Conservation (phyloP, 2,888 invertebrate species). For the Apamea crenata region DNA sequence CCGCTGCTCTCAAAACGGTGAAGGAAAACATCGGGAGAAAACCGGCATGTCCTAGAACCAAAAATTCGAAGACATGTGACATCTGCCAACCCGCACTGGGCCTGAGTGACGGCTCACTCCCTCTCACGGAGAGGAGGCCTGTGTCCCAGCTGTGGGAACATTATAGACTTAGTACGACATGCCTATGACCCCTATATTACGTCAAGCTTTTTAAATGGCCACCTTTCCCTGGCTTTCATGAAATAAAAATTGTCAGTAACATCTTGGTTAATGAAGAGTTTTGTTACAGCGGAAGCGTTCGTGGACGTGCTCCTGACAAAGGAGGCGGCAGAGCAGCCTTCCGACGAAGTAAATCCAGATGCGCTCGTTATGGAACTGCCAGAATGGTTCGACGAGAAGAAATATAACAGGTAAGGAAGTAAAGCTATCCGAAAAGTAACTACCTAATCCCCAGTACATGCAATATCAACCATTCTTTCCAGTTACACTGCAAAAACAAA, state of each 20-base stretch:
- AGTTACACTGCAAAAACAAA: background rate
- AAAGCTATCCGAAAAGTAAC: background rate
- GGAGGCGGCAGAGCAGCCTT: constrained; percentile 83
- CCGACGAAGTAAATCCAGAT: constrained; percentile 83
- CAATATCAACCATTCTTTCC: background rate
- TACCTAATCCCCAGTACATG: background rate
- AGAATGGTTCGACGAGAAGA: constrained; percentile 92
- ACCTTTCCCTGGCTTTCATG: background rate
- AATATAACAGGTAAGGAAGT: constrained; percentile 91
- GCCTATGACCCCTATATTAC: background rate
- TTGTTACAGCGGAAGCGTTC: constrained; percentile 81
- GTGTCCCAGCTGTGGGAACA: too few relatives aligned
- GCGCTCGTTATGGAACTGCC: constrained; percentile 90
- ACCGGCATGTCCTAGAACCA: too few relatives aligned
- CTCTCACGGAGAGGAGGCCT: too few relatives aligned
- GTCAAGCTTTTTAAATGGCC: background rate
- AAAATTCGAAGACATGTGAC: too few relatives aligned
- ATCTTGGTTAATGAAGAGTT: constrained; percentile 1
- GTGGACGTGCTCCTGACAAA: constrained; percentile 82
- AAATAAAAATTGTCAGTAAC: background rate
- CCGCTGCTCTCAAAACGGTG: too few relatives aligned
- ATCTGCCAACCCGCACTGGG: too few relatives aligned
- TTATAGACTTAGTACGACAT: too few relatives aligned
- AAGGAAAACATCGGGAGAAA: too few relatives aligned
- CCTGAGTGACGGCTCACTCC: too few relatives aligned